Evolutionary conservation across 2,113 vertebrate genomes (phyloP), one percentile per base, ranked within the genome.

Genomic region (Indicator maculatus): DNA sequence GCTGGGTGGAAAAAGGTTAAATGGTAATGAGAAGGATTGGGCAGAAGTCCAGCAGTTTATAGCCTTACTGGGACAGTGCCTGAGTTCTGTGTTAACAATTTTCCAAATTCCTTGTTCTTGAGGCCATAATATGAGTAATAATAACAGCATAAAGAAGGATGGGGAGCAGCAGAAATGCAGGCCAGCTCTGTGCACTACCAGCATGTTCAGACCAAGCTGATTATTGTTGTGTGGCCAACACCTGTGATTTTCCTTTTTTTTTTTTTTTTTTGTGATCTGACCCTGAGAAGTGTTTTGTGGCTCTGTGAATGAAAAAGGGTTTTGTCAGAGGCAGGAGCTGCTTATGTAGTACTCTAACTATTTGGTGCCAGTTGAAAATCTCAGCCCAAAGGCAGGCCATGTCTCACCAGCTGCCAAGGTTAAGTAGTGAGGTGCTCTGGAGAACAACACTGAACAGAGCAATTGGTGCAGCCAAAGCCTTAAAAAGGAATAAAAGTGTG

Each of bases 151-250:
- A 18, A 65, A 63, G 47, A 53, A 69, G 66, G 60, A 21, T 31
- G 60, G 31, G 0, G 3, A 61, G 30, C 9, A 60, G 77, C 65
- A 82, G 71, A 55, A 61, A 56, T 4, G 21, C 45, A 67, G 26
- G 65, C 38, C 3, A 10, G 47, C 18, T 5, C 45, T 30, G 60
- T 1, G 0, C 5, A 0, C 50, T 67, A 13, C 4, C 0, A 3
- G n/a, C 13, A 1, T 6, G 9, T 61, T 58, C 36, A 76, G 45
- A 33, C 13, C 16, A 16, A 65, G 23, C 39, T 94, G 39, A 20
- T 80, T 71, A 45, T 45, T 61, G 14, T 38, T 70, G 15, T 38
- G 39, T 58, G 27, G 27, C 53, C 65, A 72, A 66, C 13, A 14
- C 11, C 28, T 72, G 45, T 44, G 39, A 76, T 53, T 67, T 72